These are phyloP conservation scores for Drosophila prolongata DNA, from an alignment of 2,888 invertebrate species.

Conservation along the genomic window DNA sequence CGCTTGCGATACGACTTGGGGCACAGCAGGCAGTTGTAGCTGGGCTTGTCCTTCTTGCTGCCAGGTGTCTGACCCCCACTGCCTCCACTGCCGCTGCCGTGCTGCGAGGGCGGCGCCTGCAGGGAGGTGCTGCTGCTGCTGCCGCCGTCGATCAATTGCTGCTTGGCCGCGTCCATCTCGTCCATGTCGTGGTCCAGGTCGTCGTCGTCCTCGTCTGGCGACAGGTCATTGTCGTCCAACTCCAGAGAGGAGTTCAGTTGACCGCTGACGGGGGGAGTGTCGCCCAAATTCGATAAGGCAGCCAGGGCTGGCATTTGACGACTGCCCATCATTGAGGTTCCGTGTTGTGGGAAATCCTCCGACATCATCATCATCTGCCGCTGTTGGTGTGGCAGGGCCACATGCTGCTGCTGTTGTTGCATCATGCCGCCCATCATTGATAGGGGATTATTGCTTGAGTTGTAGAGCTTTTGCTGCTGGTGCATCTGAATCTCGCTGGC, in stretches of 20 bases:
- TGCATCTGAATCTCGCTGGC: constrained; percentile 59
- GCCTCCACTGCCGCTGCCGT: constrained; percentile 38
- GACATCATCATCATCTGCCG: constrained; percentile 49
- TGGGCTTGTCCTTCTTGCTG: constrained; percentile 82
- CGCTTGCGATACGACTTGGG: constrained; percentile 84
- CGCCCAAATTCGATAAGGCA: constrained; percentile 41
- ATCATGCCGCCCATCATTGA: constrained; percentile 82
- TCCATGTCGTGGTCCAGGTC: constrained; percentile 79
- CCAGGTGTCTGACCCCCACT: constrained; percentile 57
- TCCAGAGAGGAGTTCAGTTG: constrained; percentile 74
- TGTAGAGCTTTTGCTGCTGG: constrained; percentile 70
- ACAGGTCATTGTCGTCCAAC: constrained; percentile 79
- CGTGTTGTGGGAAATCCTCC: constrained; percentile 48
- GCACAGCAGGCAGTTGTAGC: constrained; percentile 82
- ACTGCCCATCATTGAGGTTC: constrained; percentile 46
- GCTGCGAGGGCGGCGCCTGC: constrained; percentile 76
- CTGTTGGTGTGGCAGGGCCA: constrained; percentile 42
- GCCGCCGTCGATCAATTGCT: constrained; percentile 82
- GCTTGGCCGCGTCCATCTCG: constrained; percentile 79
- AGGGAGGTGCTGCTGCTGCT: constrained; percentile 82
- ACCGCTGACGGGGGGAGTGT: constrained; percentile 28
- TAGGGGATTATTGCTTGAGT: constrained; percentile 74
- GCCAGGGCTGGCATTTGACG: constrained; percentile 50
- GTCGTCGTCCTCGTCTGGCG: constrained; percentile 80
- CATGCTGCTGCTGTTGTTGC: constrained; percentile 70